Conservation (phyloP, 2,113 vertebrate species). For the Aegithalos caudatus region DNA sequence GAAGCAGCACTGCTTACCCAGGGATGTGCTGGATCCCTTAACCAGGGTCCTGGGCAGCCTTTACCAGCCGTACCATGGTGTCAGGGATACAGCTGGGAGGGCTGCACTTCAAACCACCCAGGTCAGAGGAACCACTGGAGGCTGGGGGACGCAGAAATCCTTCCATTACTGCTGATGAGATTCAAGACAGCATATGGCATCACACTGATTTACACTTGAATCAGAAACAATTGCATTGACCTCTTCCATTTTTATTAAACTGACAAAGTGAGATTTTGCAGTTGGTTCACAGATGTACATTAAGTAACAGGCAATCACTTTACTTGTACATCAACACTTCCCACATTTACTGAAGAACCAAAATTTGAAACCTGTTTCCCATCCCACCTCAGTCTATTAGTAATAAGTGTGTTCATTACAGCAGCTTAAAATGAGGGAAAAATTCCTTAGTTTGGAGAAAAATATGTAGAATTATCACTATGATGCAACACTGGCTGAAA, state of each 20-base stretch:
- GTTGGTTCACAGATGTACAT: not conserved
- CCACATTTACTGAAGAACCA: not conserved
- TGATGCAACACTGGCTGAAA: not conserved
- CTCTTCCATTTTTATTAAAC: not conserved
- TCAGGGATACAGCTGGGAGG: not conserved
- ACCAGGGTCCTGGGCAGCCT: not conserved
- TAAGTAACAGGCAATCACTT: not conserved
- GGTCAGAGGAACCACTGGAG: not conserved
- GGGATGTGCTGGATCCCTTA: not conserved
- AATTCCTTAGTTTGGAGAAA: not conserved
- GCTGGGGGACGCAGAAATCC: not conserved
- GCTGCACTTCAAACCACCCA: not conserved
- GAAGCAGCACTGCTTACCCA: not conserved
- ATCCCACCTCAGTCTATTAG: not conserved
- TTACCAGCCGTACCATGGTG: not conserved
- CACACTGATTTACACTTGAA: not conserved
- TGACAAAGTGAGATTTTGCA: not conserved
- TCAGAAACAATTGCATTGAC: not conserved
- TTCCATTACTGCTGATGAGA: not conserved
- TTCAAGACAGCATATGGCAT: not conserved
- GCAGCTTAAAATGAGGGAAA: not conserved
- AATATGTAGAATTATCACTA: not conserved
- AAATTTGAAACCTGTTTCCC: not conserved
- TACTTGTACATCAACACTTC: slow-evolving; percentile 2
- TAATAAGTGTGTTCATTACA: not conserved